phyloP scores from a whole-genome alignment of 2,888 invertebrate genomes.

The Melanchra persicariae region DNA sequence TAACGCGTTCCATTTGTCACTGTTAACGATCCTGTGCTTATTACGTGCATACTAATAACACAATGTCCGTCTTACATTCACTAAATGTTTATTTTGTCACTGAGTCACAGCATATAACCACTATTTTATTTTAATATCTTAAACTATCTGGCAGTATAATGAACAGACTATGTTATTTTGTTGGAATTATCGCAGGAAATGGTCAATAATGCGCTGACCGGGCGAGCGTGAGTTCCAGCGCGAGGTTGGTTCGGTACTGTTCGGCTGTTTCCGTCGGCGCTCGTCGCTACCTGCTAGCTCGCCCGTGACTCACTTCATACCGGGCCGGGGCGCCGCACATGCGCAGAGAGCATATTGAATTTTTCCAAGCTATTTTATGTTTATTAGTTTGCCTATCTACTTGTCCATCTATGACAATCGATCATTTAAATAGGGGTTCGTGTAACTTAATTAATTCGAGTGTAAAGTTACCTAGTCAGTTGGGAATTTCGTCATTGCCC shows the following conservation, averaged over 20 bases:
- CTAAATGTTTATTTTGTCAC: constrained; percentile 74
- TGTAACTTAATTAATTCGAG: constrained; percentile 58
- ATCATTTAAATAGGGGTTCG: constrained; percentile 59
- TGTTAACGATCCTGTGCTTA: constrained; percentile 74
- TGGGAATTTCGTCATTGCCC: constrained; percentile 29
- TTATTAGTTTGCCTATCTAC: constrained; percentile 61
- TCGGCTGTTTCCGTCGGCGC: constrained; percentile 80
- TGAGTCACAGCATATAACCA: constrained; percentile 77
- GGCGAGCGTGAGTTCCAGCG: constrained; percentile 80
- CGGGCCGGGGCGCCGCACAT: constrained; percentile 75
- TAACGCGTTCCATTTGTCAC: constrained; percentile 76
- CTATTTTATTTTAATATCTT: constrained; percentile 68
- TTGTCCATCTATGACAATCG: constrained; percentile 59
- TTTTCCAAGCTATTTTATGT: constrained; percentile 68
- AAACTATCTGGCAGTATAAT: constrained; percentile 74
- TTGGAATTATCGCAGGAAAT: constrained; percentile 82
- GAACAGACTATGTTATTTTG: constrained; percentile 76
- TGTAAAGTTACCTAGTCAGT: constrained; percentile 24
- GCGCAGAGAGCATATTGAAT: constrained; percentile 76
- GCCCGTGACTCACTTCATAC: constrained; percentile 74
- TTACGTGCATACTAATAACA: constrained; percentile 78
- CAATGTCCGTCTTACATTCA: constrained; percentile 69
- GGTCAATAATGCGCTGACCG: constrained; percentile 85
- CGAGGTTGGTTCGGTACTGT: constrained; percentile 84
- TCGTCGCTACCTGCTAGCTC: constrained; percentile 68